These are phyloP conservation scores for Lagorchestes hirsutus DNA, from an alignment of 2,797 vertebrate species.

Conservation along the genomic window DNA sequence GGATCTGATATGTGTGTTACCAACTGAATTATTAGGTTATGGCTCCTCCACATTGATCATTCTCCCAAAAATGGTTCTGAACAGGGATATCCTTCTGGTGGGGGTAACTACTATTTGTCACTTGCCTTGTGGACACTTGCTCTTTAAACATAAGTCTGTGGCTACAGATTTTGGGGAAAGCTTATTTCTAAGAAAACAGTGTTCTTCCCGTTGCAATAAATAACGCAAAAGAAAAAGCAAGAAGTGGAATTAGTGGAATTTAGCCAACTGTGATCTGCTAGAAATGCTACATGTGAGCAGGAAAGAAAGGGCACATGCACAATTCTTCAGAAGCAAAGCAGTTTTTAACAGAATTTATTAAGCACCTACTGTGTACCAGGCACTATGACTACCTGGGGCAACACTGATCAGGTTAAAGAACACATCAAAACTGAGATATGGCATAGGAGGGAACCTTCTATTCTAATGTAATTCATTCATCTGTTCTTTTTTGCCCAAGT, in stretches of 20 bases:
- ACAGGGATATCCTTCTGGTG: neutral
- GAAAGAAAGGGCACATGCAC: neutral
- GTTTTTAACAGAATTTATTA: constrained; percentile 18
- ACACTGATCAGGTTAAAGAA: neutral
- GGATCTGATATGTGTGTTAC: neutral
- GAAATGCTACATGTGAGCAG: constrained; percentile 12
- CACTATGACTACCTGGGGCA: neutral
- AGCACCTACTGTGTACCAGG: neutral
- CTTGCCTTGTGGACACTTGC: neutral
- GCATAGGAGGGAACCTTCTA: neutral
- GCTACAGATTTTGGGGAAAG: constrained; percentile 19
- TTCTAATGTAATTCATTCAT: neutral
- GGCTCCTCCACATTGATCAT: neutral
- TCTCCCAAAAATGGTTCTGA: neutral
- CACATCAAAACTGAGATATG: constrained; percentile 6
- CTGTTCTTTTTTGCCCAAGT: constrained; percentile 15
- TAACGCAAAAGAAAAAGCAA: neutral
- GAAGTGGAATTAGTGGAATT: neutral
- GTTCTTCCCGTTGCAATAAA: constrained; percentile 1
- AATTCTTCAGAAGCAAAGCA: constrained; percentile 51
- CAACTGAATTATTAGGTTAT: neutral
- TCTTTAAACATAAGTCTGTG: neutral
- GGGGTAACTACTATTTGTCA: neutral
- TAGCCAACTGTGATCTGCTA: neutral
- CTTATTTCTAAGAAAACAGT: constrained; percentile 12